These are phyloP conservation scores for Anolis sagrei DNA, from an alignment of 2,113 vertebrate genomes.

Conservation along the genomic window DNA sequence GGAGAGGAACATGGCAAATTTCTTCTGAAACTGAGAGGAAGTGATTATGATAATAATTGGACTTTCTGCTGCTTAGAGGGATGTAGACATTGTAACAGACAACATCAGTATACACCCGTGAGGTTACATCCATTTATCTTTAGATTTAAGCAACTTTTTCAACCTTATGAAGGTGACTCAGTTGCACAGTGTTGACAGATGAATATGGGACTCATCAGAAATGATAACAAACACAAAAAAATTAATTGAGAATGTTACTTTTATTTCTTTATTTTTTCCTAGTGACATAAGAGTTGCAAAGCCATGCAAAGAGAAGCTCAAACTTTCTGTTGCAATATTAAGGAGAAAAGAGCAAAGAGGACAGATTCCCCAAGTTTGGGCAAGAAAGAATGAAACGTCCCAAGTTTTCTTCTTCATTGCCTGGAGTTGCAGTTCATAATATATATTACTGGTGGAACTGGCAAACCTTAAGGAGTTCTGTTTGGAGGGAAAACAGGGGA, in stretches of 20 bases:
- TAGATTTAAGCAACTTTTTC: background rate
- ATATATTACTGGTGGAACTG: constrained; percentile 67
- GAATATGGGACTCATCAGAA: background rate
- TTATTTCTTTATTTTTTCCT: constrained; percentile 55
- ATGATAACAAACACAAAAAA: constrained; percentile 10
- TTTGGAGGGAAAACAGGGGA: constrained; percentile 27
- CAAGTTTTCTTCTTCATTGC: background rate
- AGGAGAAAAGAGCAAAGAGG: background rate
- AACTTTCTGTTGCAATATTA: constrained; percentile 4
- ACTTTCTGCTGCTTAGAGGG: background rate
- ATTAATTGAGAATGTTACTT: constrained; percentile 30
- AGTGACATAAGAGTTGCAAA: constrained; percentile 12
- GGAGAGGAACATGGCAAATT: background rate
- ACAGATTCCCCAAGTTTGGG: background rate
- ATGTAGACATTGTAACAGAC: background rate
- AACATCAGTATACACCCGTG: no score
- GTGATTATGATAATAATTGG: no score
- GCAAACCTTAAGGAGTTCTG: constrained; percentile 83
- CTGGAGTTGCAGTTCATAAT: background rate
- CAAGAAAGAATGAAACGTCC: background rate
- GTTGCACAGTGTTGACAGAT: background rate
- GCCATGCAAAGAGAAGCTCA: background rate
- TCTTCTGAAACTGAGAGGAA: background rate
- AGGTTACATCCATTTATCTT: background rate
- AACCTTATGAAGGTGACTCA: background rate